Evolutionary conservation across 1,140 invertebrate genomes (phyloP), one percentile per base, ranked within the genome.

Genomic region (Formica exsecta): DNA sequence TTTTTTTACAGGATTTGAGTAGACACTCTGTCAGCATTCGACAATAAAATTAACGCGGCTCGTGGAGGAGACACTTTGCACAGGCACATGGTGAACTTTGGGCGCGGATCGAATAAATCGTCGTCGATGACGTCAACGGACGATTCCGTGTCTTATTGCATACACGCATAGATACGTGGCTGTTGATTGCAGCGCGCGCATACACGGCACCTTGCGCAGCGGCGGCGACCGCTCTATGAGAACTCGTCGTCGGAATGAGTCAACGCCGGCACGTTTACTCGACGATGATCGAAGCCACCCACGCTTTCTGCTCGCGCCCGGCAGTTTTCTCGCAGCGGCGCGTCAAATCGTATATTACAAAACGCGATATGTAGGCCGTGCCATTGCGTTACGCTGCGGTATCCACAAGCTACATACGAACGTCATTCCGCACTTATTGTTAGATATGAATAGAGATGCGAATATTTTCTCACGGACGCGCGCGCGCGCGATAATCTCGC

Each of bases 71-170:
- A 38, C 57, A 66, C 38, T 19, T 22, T 19, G 38, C 41, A 51
- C 0, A 59, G 22, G 71, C 57, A 22, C 48, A 13, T 57, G n/a
- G 54, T 38, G 81, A 90, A 89, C 85, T 90, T 66, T 19, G 29
- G 62, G 66, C 57, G 84, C 71, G 87, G 48, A 76, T 89, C 88
- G 88, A 79, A 75, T 85, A 89, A 90, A 89, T 90, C 89, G 88
- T 79, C 85, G 68, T 48, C 54, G 88, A 70, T 90, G 89, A 90
- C 89, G 89, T 90, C 89, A 90, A 74, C 88, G 89, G 77, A 90
- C 85, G 87, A 80, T 89, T 85, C 62, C 71, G 89, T 80, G 85
- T 83, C 88, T 89, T 83, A 61, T 71, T 44, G 41, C 73, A 64
- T 54, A 25, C 77, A 64, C 22, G 76, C 65, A 77, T 73, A 87